phyloP scores from a whole-genome alignment of 2,797 vertebrate species.

The Macrochelys suwanniensis region DNA sequence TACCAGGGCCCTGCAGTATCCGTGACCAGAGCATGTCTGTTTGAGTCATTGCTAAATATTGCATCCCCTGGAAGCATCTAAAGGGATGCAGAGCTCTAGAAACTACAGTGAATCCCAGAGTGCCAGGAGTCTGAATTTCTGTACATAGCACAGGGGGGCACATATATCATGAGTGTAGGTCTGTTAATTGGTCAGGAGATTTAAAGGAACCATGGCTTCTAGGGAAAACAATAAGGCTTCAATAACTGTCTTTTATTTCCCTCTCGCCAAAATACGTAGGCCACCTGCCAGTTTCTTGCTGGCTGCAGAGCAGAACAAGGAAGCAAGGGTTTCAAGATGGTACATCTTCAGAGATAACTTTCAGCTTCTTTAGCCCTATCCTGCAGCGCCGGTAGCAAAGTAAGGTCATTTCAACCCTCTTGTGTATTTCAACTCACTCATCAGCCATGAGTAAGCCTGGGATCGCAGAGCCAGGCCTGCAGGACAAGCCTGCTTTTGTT shows the following conservation, averaged over 20 bases:
- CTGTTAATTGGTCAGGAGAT: background rate
- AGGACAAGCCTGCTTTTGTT: background rate
- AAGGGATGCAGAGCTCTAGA: background rate
- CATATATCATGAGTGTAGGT: background rate
- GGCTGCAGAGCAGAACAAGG: background rate
- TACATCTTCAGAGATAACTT: background rate
- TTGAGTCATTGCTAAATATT: background rate
- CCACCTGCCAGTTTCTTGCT: background rate
- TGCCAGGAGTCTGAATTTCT: rapidly evolving
- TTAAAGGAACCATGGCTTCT: background rate
- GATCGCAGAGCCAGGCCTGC: background rate
- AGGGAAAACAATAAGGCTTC: rapidly evolving
- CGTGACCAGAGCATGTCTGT: background rate
- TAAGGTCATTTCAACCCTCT: background rate
- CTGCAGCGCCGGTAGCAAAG: background rate
- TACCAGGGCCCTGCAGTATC: background rate
- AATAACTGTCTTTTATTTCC: background rate
- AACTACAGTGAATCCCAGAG: background rate
- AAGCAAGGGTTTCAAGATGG: background rate
- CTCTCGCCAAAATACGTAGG: background rate
- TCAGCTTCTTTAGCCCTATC: background rate
- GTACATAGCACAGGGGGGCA: background rate
- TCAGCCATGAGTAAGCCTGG: background rate
- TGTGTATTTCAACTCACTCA: background rate
- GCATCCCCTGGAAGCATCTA: background rate